Base-by-base conservation (phyloP, 2,797 vertebrate species). In the Lates japonicus region DNA sequence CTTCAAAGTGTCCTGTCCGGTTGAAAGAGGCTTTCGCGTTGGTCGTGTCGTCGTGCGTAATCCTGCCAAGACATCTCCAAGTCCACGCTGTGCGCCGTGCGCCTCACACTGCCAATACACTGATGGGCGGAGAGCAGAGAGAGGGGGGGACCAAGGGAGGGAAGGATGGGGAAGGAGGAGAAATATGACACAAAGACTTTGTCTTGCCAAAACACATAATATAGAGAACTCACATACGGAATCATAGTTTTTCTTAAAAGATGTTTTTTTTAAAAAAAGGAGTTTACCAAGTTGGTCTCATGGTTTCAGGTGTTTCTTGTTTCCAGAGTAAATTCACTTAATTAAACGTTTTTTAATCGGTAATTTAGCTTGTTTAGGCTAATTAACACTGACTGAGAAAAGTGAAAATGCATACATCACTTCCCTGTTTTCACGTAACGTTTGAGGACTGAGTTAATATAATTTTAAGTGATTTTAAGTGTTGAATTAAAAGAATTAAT, bases 21-120 rank as follows among this genome's bases (percentile, higher is more conserved):
- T 33, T 74, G n/a, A 33, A n/a, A 14, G 52, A 69, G 39, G 57
- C 69, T 77, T 22, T 66, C 22, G 54, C 41, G 68, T 74, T 22
- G 48, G 10, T 58, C 13, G 68, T 51, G 58, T 79, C 76, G 88
- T 88, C 67, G 83, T 77, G 92, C 90, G 90, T 87, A 88, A 91
- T 51, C 81, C 71, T 46, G 71, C 87, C 86, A 88, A 90, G 90
- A 90, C 87, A 83, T 80, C 78, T 91, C 87, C 87, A 90, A 85
- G 76, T 83, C 81, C 87, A 84, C 79, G 83, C 82, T 51, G 88
- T 14, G 86, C 87, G 80, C 79, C 75, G 59, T 20, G 78, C 88
- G 84, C 82, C 70, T 19, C 69, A 16, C 77, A 16, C 62, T 74
- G 81, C 71, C 78, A 72, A 35, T 51, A 46, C 69, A 64, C 66